Evolutionary conservation across 2,797 vertebrate genomes (phyloP).

Genomic region (Buceros bicornis): DNA sequence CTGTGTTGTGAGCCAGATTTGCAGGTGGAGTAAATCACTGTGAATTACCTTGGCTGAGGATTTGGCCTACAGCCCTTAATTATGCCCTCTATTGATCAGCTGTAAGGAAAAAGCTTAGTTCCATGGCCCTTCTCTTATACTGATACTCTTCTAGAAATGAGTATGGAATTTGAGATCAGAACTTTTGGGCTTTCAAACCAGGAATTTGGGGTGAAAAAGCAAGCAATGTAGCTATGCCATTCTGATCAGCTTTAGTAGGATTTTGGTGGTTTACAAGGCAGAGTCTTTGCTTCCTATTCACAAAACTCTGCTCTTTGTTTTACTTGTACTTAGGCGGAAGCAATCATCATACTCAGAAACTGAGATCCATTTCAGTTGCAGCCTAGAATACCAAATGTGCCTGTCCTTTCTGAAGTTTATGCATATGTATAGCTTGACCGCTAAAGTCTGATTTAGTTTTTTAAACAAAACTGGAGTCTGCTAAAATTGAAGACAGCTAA

Average conservation of each 20-base stretch:
- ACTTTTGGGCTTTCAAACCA: neutral
- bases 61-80: slow-evolving; percentile 40
- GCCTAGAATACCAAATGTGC: neutral
- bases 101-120: neutral
- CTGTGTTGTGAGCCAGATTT: neutral
- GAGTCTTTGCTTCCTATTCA: neutral
- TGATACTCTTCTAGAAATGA: neutral
- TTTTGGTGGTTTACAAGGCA: neutral
- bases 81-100: slow-evolving; percentile 21
- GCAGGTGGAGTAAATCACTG: neutral
- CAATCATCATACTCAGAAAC: neutral
- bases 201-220: neutral
- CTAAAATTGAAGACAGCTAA: slow-evolving; percentile 56
- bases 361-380: neutral
- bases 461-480: slow-evolving; percentile 19
- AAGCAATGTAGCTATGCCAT: neutral
- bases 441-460: slow-evolving; percentile 14
- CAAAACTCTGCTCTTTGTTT: neutral
- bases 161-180: neutral
- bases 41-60: slow-evolving; percentile 7
- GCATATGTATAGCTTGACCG: neutral
- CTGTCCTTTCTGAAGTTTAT: neutral
- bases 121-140: neutral
- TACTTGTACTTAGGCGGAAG: neutral
- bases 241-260: neutral